Evolutionary conservation across 2,113 vertebrate species (phyloP), one percentile per base, ranked within the genome.

Genomic region (Cyprinodon tularosa): DNA sequence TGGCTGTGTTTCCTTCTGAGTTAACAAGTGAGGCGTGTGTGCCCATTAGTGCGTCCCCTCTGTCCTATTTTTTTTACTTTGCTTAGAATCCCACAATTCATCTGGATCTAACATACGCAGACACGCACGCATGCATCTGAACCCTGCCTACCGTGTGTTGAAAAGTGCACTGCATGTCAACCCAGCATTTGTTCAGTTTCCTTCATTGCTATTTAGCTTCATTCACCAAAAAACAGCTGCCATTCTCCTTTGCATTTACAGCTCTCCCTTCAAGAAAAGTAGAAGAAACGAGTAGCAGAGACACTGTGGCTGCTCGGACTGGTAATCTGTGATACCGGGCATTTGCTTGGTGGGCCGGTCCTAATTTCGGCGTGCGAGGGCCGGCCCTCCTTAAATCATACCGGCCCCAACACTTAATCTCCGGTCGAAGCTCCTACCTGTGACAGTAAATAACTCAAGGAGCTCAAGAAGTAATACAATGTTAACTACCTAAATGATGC

Each of bases 241-340:
- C 14, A 67, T 65, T 76, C 11, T 70, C 71, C 68, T 62, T 65
- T 22, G 62, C 64, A 69, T 81, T 66, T 76, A 80, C 78, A 82
- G 84, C 78, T 85, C 72, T 78, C 78, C 57, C 62, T 42, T 70
- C 12, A 59, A 3, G 67, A 86, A 50, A 64, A 73, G 39, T 45
- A 11, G 36, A 36, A 64, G n/a, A 53, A 61, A 66, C 20, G 12
- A 29, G 66, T 50, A 47, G 2, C 29, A 29, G 29, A 29, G 29
- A 29, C 29, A 29, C 29, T 29, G 29, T 29, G 29, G 29, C 29
- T 29, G 29, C 29, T 29, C 29, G 29, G 29, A 29, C 1, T 29
- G 29, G 29, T 29, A 29, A 29, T 29, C 29, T 29, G 29, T 29
- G 1, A 29, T 29, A 29, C 29, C 29, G 29, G 29, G 29, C 29